Conservation (phyloP, 2,113 vertebrate genomes). For the Oophaga pumilio region DNA sequence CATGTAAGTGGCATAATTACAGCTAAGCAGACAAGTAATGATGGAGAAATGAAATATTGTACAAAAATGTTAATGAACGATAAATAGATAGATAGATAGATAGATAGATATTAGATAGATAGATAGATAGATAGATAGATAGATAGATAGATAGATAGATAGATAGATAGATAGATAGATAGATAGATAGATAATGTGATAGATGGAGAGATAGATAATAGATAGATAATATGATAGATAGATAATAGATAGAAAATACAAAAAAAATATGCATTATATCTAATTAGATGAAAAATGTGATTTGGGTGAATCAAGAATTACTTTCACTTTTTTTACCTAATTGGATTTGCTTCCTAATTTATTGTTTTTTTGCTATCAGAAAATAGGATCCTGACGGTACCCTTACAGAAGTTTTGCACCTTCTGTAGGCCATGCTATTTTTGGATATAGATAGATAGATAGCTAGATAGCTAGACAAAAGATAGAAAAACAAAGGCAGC, state of each 20-base stretch:
- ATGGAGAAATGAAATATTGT: not conserved
- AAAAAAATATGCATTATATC: no score
- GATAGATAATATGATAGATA: not conserved
- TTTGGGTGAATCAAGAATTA: no score
- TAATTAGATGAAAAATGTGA: no score
- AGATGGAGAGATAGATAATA: not conserved
- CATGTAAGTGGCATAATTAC: constrained; percentile 9
- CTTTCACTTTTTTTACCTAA: no score
- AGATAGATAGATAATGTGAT: not conserved
- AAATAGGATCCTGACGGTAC: no score
- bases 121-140: not conserved
- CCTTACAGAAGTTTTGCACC: no score
- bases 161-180: not conserved
- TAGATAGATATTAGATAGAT: not conserved
- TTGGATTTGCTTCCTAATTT: no score
- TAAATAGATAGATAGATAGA: constrained; percentile 1
- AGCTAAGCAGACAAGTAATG: not conserved
- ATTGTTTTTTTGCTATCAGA: no score
- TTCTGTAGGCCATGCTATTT: no score
- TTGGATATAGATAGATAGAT: no score
- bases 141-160: not conserved
- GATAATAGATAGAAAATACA: not conserved
- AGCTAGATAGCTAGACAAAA: no score
- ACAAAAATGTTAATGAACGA: not conserved
- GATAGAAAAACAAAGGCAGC: no score